phyloP scores from a whole-genome alignment of 2,888 invertebrate species.

The Calameuta filiformis region DNA sequence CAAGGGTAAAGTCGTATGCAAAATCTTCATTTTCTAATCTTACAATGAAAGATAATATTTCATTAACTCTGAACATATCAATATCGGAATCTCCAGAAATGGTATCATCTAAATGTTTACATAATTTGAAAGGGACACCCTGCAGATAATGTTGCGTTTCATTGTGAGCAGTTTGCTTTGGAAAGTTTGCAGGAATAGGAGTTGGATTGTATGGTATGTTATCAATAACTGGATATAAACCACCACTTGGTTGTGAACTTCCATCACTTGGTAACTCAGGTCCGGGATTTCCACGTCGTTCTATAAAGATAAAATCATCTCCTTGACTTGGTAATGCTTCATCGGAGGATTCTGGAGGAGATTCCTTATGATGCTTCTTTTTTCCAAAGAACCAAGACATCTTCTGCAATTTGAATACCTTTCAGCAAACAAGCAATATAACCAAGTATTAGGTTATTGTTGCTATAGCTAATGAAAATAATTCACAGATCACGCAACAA shows the following conservation, averaged over 20 bases:
- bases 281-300: constrained; percentile 32
- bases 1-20: constrained; percentile 69
- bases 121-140: constrained; percentile 70
- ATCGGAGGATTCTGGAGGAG: constrained; percentile 49
- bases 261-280: neutral
- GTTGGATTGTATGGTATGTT: constrained; percentile 13
- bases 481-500: neutral
- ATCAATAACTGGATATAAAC: constrained; percentile 48
- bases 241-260: constrained; percentile 20
- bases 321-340: constrained; percentile 34
- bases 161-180: constrained; percentile 33
- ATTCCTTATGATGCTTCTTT: constrained; percentile 56
- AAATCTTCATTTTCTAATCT: constrained; percentile 66
- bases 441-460: neutral
- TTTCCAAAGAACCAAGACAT: constrained; percentile 64
- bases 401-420: constrained; percentile 29
- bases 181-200: constrained; percentile 30
- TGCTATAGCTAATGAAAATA: neutral
- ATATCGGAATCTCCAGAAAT: constrained; percentile 68
- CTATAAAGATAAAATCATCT: constrained; percentile 52
- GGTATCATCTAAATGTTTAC: constrained; percentile 67
- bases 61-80: constrained; percentile 65
- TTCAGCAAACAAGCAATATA: neutral
- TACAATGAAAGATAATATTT: constrained; percentile 69
- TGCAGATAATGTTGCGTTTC: constrained; percentile 64